Evolutionary conservation across 2,113 vertebrate genomes (phyloP).

Genomic region (Plotosus lineatus): DNA sequence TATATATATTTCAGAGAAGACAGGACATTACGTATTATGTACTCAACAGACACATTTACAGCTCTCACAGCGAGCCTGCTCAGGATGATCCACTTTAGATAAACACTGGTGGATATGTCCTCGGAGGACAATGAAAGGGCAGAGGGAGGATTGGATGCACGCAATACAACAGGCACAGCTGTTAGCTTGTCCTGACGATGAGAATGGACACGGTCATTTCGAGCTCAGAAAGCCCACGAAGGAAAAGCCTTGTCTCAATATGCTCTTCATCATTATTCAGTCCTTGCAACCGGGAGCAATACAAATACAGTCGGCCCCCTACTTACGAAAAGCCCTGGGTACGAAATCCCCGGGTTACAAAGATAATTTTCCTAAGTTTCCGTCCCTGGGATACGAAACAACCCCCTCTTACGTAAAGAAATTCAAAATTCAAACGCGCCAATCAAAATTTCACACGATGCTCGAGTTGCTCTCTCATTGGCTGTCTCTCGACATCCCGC

Average conservation of each 20-base stretch:
- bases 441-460: too few relatives aligned
- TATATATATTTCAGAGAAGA: background rate
- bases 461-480: too few relatives aligned
- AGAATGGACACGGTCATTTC: background rate
- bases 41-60: too few relatives aligned
- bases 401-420: too few relatives aligned
- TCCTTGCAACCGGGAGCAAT: background rate
- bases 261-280: background rate
- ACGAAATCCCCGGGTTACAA: too few relatives aligned
- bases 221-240: background rate
- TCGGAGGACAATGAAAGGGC: slow-evolving; percentile 1
- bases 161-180: background rate
- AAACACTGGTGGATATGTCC: background rate
- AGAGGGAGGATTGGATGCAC: background rate
- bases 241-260: background rate
- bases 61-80: background rate
- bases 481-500: too few relatives aligned
- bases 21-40: background rate
- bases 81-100: background rate
- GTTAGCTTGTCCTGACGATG: background rate
- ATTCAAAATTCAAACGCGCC: too few relatives aligned
- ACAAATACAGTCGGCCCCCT: too few relatives aligned
- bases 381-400: too few relatives aligned
- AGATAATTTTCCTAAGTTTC: too few relatives aligned
- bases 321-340: too few relatives aligned